A percentile compares a stretch with the other conserved stretches of the same genome.
phyloP scores from a whole-genome alignment of 1,140 invertebrate genomes.

The Meloidogyne exigua region DNA sequence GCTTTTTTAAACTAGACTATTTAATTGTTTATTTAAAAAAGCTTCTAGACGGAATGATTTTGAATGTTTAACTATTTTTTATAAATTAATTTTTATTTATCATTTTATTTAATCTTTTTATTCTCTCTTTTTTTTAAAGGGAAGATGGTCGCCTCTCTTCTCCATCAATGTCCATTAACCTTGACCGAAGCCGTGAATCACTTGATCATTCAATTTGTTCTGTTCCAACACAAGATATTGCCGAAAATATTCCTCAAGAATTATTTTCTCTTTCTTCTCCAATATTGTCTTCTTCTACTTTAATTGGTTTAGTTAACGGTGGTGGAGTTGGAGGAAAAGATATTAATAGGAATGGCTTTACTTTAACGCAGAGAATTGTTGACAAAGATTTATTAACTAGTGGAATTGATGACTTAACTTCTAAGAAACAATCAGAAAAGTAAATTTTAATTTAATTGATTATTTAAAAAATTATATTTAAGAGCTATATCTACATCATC shows the following conservation, averaged over 20 bases:
- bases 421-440: constrained; percentile 1
- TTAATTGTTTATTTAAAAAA: too few relatives aligned
- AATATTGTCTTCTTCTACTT: not conserved
- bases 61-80: too few relatives aligned
- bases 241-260: constrained; percentile 6
- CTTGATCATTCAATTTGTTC: constrained; percentile 57
- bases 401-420: not conserved
- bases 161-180: constrained; percentile 54
- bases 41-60: too few relatives aligned
- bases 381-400: not conserved
- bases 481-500: constrained; percentile 1
- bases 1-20: too few relatives aligned
- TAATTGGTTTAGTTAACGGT: not conserved
- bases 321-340: not conserved
- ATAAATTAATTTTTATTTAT: not conserved
- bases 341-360: not conserved
- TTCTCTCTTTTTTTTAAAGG: constrained; percentile 16
- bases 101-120: not conserved
- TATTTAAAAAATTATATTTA: not conserved
- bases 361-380: not conserved
- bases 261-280: not conserved
- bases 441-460: not conserved
- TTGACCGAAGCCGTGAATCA: constrained; percentile 54
- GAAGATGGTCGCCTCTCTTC: constrained; percentile 36
- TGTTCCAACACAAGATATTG: constrained; percentile 36